These are phyloP conservation scores for Julus scandinavius DNA, from an alignment of 2,888 invertebrate genomes.

Conservation along the genomic window DNA sequence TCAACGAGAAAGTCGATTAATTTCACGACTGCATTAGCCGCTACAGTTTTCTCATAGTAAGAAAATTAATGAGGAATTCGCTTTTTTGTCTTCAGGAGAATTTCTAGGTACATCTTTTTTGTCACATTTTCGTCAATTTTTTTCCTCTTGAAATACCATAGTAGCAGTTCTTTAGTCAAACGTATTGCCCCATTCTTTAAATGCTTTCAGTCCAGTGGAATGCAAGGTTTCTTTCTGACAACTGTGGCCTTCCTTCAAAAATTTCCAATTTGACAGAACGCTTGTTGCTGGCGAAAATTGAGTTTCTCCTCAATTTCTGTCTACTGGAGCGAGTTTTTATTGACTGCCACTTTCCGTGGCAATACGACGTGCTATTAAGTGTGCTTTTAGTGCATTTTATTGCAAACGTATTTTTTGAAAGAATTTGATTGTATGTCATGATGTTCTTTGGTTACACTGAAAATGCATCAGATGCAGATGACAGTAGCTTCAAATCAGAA, in stretches of 20 bases:
- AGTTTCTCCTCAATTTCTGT: slow-evolving; percentile 11
- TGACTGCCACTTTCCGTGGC: neutral
- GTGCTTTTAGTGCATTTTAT: slow-evolving; percentile 37
- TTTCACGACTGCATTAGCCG: neutral
- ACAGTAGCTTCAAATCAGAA: neutral
- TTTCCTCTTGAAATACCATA: neutral
- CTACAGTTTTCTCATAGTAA: neutral
- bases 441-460: neutral
- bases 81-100: neutral
- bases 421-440: neutral
- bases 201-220: neutral
- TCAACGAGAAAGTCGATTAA: neutral
- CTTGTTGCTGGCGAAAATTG: neutral
- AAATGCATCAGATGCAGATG: slow-evolving; percentile 20
- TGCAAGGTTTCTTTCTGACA: slow-evolving; percentile 19
- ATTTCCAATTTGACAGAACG: slow-evolving; percentile 30
- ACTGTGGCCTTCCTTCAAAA: neutral
- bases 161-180: neutral
- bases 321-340: slow-evolving; percentile 14
- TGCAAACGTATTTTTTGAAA: neutral
- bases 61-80: slow-evolving; percentile 15
- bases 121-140: neutral
- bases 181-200: neutral
- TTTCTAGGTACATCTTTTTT: neutral
- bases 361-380: neutral